Base-by-base conservation (phyloP, 2,797 vertebrate species). In the Rhodeus uyekii region DNA sequence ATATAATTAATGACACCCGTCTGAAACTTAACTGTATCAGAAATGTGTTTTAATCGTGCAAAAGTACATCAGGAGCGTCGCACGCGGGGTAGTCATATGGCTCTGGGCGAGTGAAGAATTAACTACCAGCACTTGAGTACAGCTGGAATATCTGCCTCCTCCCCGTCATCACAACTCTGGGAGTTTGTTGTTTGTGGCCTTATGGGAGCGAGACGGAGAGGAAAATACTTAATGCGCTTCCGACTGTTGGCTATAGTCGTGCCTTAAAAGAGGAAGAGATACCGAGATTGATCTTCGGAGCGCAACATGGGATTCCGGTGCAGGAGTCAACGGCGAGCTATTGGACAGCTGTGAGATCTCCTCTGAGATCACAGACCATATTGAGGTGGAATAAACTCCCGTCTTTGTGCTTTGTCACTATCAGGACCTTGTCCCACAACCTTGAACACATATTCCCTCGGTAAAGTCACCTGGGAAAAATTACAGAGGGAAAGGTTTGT, bases 351-450 rank as follows among this genome's bases (percentile, higher is more conserved):
- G 89, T 81, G 83, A 78, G 81, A 81, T 80, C 83, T 88, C 89
- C 88, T 75, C 71, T 42, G 87, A 90, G 90, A 91, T 89, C 90
- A 81, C 87, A 86, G 83, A 87, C 84, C 89, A 90, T 88, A 88
- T 88, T 88, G 87, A 89, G 88, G 82, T 77, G 87, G 86, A 89
- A 86, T 82, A 87, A 86, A 83, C 86, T 87, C 85, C 75, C 78
- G 78, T 86, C 86, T 84, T 81, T 71, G 82, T 78, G 86, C 87
- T 90, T 90, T 88, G 89, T 90, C 90, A 90, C 89, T 90, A 90
- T 89, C 89, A 90, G 87, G 90, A 89, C 90, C 89, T 88, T 87
- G 88, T 89, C 86, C 90, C 87, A 72, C 88, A 91, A 91, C 90
- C 90, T 91, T 90, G 88, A 90, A 89, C 87, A 88, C 80, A 84